Conservation (phyloP, 2,797 vertebrate species). For the Cygnus olor region DNA sequence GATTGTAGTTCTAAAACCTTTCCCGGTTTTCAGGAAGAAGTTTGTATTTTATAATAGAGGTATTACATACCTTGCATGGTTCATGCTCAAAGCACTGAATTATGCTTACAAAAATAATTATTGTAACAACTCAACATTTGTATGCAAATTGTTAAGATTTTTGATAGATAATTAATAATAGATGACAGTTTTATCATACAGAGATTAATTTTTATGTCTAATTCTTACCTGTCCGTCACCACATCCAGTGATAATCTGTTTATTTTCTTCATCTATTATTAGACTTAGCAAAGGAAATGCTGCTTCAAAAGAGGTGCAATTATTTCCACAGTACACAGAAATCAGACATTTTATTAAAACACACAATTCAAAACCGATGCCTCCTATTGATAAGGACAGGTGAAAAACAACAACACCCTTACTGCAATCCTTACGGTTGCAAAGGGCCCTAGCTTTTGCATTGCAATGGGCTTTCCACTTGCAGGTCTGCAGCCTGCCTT, state of each 20-base stretch:
- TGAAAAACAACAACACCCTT: neutral
- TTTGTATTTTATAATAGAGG: neutral
- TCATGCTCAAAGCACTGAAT: neutral
- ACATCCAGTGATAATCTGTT: constrained; percentile 85
- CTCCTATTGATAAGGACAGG: neutral
- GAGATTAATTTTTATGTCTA: neutral
- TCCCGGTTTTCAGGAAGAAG: neutral
- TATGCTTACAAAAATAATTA: neutral
- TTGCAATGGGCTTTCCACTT: neutral
- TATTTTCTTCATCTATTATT: constrained; percentile 77
- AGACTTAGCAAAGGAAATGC: constrained; percentile 86
- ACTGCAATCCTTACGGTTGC: neutral
- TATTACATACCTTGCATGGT: neutral
- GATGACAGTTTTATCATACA: neutral
- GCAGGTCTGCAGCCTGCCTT: neutral
- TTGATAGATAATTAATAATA: neutral
- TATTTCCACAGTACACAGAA: neutral
- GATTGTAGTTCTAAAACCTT: neutral
- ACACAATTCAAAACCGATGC: neutral
- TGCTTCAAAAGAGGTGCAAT: constrained; percentile 40
- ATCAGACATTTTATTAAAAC: neutral
- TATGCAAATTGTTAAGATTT: neutral
- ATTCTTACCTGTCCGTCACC: constrained; percentile 85
- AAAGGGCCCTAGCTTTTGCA: neutral
- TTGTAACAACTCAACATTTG: neutral